Evolutionary conservation across 2,113 vertebrate species (phyloP).

Genomic region (Triplophysa tibetana): DNA sequence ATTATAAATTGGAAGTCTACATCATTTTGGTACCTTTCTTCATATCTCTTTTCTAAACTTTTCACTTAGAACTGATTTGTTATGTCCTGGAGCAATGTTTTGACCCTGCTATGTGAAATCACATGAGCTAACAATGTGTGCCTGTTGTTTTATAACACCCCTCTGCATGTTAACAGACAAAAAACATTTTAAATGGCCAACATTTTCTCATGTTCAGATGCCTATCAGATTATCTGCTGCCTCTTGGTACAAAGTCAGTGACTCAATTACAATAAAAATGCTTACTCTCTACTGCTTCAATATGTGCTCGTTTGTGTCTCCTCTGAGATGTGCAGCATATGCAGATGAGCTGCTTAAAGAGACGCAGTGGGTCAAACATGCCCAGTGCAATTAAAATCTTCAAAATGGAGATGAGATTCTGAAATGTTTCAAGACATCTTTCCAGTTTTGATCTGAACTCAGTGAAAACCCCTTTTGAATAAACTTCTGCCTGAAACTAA

Average conservation of each 20-base stretch:
- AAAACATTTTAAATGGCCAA: constrained; percentile 44
- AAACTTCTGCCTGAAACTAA: neutral
- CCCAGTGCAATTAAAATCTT: constrained; percentile 52
- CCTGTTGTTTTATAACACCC: constrained; percentile 36
- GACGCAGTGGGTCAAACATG: constrained; percentile 35
- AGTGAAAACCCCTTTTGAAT: neutral
- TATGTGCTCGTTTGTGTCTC: constrained; percentile 48
- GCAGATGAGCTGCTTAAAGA: constrained; percentile 51
- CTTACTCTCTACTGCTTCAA: constrained; percentile 37
- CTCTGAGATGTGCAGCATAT: constrained; percentile 48
- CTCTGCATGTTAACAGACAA: constrained; percentile 32
- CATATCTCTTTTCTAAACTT: neutral
- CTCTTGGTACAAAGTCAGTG: constrained; percentile 39
- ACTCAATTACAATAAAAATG: constrained; percentile 52
- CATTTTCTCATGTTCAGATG: constrained; percentile 39
- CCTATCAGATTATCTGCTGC: constrained; percentile 46
- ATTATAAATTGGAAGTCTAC: neutral
- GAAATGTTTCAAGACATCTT: neutral
- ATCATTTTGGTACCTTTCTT: neutral
- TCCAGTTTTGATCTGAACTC: constrained; percentile 2
- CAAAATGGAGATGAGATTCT: constrained; percentile 11
- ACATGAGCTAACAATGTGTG: neutral
- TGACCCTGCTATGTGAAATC: neutral
- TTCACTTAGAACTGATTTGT: constrained; percentile 12
- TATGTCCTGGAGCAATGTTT: constrained; percentile 15